Conservation (phyloP, 2,113 vertebrate species). For the Chiloscyllium plagiosum region DNA sequence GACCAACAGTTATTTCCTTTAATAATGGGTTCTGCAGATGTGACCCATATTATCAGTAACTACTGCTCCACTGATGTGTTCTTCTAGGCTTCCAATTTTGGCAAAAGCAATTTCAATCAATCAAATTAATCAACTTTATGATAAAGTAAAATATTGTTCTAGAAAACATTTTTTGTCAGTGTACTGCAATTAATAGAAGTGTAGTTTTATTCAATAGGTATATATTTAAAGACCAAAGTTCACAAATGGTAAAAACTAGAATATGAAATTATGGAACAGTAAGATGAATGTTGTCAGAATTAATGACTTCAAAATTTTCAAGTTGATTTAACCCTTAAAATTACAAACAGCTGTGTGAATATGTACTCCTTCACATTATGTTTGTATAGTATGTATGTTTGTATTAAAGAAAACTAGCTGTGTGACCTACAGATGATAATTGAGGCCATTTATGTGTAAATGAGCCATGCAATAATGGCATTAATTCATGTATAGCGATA, state of each 20-base stretch:
- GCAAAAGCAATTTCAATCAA: background rate
- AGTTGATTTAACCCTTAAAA: constrained; percentile 29
- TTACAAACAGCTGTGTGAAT: background rate
- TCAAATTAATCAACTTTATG: background rate
- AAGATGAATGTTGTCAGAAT: background rate
- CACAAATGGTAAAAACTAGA: constrained; percentile 6
- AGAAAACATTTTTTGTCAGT: background rate
- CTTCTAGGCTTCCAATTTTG: background rate
- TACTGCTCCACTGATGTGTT: background rate
- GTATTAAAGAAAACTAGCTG: constrained; percentile 20
- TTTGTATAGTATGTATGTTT: constrained; percentile 8
- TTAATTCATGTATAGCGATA: constrained; percentile 80
- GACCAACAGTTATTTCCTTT: background rate
- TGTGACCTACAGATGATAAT: constrained; percentile 74
- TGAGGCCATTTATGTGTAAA: constrained; percentile 77
- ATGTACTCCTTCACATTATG: constrained; percentile 6
- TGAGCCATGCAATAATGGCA: constrained; percentile 72
- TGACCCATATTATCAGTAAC: background rate
- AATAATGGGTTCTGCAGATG: background rate
- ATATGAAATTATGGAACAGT: constrained; percentile 10
- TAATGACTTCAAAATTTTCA: background rate
- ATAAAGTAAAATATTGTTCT: background rate
- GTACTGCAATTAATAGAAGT: background rate
- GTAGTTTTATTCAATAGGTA: background rate
- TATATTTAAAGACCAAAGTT: background rate